phyloP scores from a whole-genome alignment of 1,140 invertebrate genomes.

The Euura lappo region DNA sequence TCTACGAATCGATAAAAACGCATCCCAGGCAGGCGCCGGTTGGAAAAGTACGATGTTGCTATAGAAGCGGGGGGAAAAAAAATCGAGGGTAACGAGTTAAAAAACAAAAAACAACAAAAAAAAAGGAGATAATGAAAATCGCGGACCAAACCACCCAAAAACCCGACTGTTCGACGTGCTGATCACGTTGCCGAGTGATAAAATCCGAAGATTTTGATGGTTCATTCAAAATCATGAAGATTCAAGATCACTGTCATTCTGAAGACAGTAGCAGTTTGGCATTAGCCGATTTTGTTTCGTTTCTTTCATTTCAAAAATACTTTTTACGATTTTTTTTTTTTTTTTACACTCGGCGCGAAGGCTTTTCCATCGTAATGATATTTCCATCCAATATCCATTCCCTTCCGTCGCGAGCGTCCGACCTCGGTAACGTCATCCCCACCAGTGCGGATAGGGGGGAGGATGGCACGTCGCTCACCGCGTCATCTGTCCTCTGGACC shows the following conservation, averaged over 20 bases:
- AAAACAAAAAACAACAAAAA: neutral
- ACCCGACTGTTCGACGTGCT: neutral
- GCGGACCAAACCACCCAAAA: neutral
- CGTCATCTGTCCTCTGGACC: conserved; percentile 63
- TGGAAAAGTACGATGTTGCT: conserved; percentile 47
- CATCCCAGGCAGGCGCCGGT: conserved; percentile 61
- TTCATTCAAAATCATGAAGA: too few relatives aligned
- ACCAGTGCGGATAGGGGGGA: conserved; percentile 25
- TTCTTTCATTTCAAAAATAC: neutral
- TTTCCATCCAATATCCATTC: conserved; percentile 55
- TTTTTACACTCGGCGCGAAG: conserved; percentile 29
- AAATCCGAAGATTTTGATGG: too few relatives aligned
- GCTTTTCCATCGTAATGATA: conserved; percentile 54
- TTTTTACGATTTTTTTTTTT: conserved; percentile 11
- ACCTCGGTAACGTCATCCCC: conserved; percentile 20
- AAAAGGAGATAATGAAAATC: neutral
- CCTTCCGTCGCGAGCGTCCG: conserved; percentile 37
- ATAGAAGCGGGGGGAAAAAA: conserved; percentile 7
- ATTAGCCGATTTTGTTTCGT: neutral
- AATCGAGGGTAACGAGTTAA: neutral
- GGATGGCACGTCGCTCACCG: conserved; percentile 63
- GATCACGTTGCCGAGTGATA: neutral
- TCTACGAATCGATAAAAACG: conserved; percentile 62
- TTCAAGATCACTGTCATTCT: too few relatives aligned
- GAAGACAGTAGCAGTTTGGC: too few relatives aligned